A percentile compares a stretch with the other conserved stretches of the same genome.
These are phyloP conservation scores for Paraplagusia blochii DNA, from an alignment of 2,113 vertebrate species.

Conservation along the genomic window DNA sequence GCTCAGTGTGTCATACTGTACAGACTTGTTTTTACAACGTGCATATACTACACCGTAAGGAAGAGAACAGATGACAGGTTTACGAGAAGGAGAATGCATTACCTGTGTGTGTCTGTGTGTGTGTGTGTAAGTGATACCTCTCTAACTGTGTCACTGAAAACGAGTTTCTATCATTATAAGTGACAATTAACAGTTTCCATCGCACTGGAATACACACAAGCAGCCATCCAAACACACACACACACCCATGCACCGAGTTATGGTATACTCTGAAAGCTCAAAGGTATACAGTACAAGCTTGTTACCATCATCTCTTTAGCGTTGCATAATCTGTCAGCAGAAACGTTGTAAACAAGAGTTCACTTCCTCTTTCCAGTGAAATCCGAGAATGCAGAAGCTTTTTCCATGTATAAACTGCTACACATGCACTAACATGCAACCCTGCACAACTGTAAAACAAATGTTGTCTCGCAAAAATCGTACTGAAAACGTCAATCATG, in stretches of 20 bases:
- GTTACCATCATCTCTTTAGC: constrained; percentile 16
- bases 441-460: neutral
- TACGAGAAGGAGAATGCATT: neutral
- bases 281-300: constrained; percentile 15
- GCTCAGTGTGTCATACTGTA: too few species aligned
- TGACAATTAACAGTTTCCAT: constrained; percentile 16
- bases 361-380: constrained; percentile 48
- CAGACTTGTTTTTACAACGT: constrained; percentile 32
- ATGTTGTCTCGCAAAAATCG: too few species aligned
- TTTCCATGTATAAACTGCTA: constrained; percentile 15
- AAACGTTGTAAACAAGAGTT: constrained; percentile 50
- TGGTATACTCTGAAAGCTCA: neutral
- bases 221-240: neutral
- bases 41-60: constrained; percentile 24
- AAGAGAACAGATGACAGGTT: constrained; percentile 31
- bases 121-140: constrained; percentile 38
- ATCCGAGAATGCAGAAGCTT: constrained; percentile 12
- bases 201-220: neutral
- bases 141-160: constrained; percentile 13
- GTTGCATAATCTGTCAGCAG: constrained; percentile 41
- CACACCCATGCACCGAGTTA: neutral
- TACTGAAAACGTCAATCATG: too few species aligned
- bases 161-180: constrained; percentile 3
- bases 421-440: neutral
- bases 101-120: constrained; percentile 8